Evolutionary conservation across 1,140 invertebrate genomes (phyloP).

Genomic region (Drosophila ercepeae): DNA sequence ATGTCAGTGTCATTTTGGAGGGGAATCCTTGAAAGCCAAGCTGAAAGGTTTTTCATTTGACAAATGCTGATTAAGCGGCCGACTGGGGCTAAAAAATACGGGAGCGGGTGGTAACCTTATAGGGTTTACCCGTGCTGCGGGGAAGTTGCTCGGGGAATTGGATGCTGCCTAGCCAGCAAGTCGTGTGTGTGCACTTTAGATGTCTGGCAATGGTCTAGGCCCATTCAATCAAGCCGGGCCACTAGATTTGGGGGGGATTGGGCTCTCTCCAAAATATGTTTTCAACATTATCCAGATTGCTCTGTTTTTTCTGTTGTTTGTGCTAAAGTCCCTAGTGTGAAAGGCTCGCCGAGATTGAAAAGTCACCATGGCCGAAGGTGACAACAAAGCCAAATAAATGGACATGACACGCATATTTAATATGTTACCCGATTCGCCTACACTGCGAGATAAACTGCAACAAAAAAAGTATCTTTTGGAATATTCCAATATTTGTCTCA

Average conservation of each 20-base stretch:
- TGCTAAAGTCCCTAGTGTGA: constrained; percentile 22
- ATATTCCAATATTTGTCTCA: background rate
- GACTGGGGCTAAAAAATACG: constrained; percentile 49
- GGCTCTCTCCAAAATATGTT: constrained; percentile 36
- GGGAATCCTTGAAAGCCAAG: background rate
- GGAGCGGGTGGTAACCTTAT: constrained; percentile 2
- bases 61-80: constrained; percentile 66
- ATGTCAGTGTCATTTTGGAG: constrained; percentile 44
- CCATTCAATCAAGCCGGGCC: constrained; percentile 46
- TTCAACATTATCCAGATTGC: constrained; percentile 45
- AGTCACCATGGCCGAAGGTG: constrained; percentile 65
- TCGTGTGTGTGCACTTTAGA: constrained; percentile 52
- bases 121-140: constrained; percentile 1
- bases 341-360: constrained; percentile 51
- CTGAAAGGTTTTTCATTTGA: constrained; percentile 60
- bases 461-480: background rate
- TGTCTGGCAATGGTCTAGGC: constrained; percentile 53
- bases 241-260: background rate
- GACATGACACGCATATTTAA: constrained; percentile 78
- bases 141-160: constrained; percentile 13
- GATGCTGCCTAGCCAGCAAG: constrained; percentile 18
- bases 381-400: constrained; percentile 68
- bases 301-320: constrained; percentile 10
- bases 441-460: too few relatives aligned
- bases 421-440: constrained; percentile 20